Conservation (phyloP, 2,888 invertebrate species). For the Nomada fabriciana region DNA sequence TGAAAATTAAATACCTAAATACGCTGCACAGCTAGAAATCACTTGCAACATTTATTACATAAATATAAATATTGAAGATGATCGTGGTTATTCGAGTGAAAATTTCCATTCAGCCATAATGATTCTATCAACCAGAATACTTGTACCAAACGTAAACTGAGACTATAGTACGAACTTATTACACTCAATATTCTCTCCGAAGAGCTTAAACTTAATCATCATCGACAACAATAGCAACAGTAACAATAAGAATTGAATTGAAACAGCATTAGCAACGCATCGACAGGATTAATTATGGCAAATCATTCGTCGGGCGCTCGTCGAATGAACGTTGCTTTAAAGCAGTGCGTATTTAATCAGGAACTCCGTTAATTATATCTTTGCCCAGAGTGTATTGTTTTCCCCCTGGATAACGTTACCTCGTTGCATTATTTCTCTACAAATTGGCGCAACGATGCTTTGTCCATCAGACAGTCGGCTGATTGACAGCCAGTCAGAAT, state of each 20-base stretch:
- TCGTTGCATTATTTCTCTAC: conserved; percentile 55
- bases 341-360: conserved; percentile 56
- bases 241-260: conserved; percentile 14
- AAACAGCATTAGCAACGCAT: conserved; percentile 16
- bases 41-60: too few relatives aligned
- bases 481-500: conserved; percentile 58
- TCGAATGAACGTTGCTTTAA: conserved; percentile 46
- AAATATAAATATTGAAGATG: too few relatives aligned
- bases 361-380: conserved; percentile 65
- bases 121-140: too few relatives aligned
- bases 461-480: conserved; percentile 33
- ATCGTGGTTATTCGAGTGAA: too few relatives aligned
- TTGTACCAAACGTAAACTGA: too few relatives aligned
- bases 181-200: background rate
- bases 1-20: too few relatives aligned
- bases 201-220: conserved; percentile 22
- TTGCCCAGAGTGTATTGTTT: conserved; percentile 49
- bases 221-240: background rate
- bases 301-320: conserved; percentile 35
- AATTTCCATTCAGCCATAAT: too few relatives aligned
- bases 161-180: too few relatives aligned
- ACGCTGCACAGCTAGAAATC: too few relatives aligned
- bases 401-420: conserved; percentile 53
- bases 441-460: conserved; percentile 50
- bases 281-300: conserved; percentile 48